These are phyloP conservation scores for Pedicia rivosa DNA, from an alignment of 2,888 invertebrate genomes.

Conservation along the genomic window DNA sequence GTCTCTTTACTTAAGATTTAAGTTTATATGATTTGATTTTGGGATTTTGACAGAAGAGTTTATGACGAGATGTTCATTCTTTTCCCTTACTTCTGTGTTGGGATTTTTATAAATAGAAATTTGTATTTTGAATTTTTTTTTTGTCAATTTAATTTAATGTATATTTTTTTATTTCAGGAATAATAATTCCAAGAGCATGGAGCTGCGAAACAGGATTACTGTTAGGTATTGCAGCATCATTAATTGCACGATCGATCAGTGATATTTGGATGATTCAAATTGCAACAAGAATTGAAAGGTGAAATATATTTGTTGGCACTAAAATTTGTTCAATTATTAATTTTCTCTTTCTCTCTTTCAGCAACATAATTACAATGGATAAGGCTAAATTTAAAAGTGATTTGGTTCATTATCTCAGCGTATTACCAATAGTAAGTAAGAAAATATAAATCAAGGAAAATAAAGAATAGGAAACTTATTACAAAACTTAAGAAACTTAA, in stretches of 20 bases:
- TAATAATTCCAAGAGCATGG: constrained; percentile 65
- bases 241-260: constrained; percentile 80
- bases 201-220: constrained; percentile 61
- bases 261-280: constrained; percentile 97
- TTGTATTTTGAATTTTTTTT: too few species aligned
- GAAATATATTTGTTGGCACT: constrained; percentile 16
- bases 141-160: neutral
- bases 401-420: constrained; percentile 59
- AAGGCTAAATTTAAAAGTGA: constrained; percentile 55
- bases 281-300: constrained; percentile 87
- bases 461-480: too few species aligned
- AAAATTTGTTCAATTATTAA: constrained; percentile 1
- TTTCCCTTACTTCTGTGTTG: too few species aligned
- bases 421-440: constrained; percentile 68
- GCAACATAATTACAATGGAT: constrained; percentile 86
- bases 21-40: too few species aligned
- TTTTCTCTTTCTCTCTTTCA: constrained; percentile 31
- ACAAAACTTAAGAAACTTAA: too few species aligned
- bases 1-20: too few species aligned
- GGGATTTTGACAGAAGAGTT: too few species aligned
- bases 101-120: too few species aligned
- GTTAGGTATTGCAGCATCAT: constrained; percentile 55
- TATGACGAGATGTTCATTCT: too few species aligned
- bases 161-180: constrained; percentile 28
- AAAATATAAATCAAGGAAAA: constrained; percentile 3